phyloP scores from a whole-genome alignment of 2,888 invertebrate species.

The Trissolcus japonicus region DNA sequence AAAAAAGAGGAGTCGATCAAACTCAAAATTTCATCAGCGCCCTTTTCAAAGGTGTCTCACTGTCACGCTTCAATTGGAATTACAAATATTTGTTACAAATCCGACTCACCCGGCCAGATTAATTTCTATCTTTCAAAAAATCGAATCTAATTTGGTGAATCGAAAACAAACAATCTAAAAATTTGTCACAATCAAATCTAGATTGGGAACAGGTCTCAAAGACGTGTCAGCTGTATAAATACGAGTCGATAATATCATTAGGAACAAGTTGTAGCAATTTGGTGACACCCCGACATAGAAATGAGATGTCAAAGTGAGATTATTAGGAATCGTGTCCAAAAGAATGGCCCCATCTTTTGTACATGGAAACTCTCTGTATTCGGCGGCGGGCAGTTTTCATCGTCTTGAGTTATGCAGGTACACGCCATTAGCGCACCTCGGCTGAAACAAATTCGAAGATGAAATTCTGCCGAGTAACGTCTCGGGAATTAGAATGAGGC shows the following conservation, averaged over 20 bases:
- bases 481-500: slow-evolving; percentile 62
- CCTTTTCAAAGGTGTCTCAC: too few species aligned
- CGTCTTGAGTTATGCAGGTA: slow-evolving; percentile 59
- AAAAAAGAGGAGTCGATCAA: too few species aligned
- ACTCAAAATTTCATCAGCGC: too few species aligned
- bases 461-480: slow-evolving; percentile 72
- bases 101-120: too few species aligned
- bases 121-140: too few species aligned
- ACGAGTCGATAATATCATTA: slow-evolving; percentile 24
- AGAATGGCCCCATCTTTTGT: slow-evolving; percentile 27
- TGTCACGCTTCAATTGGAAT: too few species aligned
- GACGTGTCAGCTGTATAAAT: slow-evolving; percentile 24
- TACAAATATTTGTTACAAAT: too few species aligned
- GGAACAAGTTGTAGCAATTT: slow-evolving; percentile 10
- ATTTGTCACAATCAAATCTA: background rate
- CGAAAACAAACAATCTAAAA: background rate
- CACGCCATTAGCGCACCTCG: slow-evolving; percentile 12
- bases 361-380: too few species aligned
- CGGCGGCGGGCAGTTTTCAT: slow-evolving; percentile 20
- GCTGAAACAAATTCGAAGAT: slow-evolving; percentile 12
- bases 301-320: slow-evolving; percentile 62
- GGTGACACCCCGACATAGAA: slow-evolving; percentile 27
- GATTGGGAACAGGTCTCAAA: slow-evolving; percentile 3
- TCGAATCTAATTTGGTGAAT: background rate
- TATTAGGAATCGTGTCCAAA: slow-evolving; percentile 15